These are phyloP conservation scores for Hololepta plana DNA, from an alignment of 2,888 invertebrate genomes.

Conservation along the genomic window DNA sequence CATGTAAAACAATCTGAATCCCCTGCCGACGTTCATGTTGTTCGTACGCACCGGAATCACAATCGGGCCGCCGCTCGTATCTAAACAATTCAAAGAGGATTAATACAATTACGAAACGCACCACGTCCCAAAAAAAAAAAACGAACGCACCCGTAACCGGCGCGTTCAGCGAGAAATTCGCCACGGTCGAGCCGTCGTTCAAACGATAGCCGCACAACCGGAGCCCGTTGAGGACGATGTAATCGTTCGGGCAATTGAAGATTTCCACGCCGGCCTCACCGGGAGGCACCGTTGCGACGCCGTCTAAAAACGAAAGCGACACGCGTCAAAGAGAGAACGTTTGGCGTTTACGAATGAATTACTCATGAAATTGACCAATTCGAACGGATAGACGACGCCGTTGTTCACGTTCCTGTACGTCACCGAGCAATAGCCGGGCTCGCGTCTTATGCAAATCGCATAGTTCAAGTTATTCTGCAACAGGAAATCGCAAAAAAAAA, in stretches of 20 bases:
- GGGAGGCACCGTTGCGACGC: constrained; percentile 39
- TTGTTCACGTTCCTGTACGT: constrained; percentile 36
- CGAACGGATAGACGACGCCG: constrained; percentile 37
- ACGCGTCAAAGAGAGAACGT: constrained; percentile 3
- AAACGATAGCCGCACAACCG: constrained; percentile 55
- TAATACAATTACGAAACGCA: too few relatives aligned
- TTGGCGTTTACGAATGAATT: neutral
- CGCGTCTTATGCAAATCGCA: constrained; percentile 49
- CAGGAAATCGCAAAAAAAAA: constrained; percentile 8
- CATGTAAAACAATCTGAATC: constrained; percentile 49
- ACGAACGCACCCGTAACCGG: constrained; percentile 40
- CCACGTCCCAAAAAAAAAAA: neutral
- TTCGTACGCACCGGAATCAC: constrained; percentile 49
- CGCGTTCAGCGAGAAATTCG: constrained; percentile 47
- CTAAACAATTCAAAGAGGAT: constrained; percentile 28
- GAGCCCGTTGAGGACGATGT: constrained; percentile 46
- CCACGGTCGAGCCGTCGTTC: constrained; percentile 45
- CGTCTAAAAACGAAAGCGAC: constrained; percentile 29
- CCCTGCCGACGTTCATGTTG: constrained; percentile 42
- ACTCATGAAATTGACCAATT: constrained; percentile 42
- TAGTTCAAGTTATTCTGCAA: constrained; percentile 63
- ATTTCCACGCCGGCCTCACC: constrained; percentile 59
- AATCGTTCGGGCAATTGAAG: constrained; percentile 59
- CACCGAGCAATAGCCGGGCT: constrained; percentile 42
- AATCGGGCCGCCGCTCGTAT: constrained; percentile 50